These are phyloP conservation scores for Piaya cayana DNA, from an alignment of 2,113 vertebrate species.

Conservation along the genomic window DNA sequence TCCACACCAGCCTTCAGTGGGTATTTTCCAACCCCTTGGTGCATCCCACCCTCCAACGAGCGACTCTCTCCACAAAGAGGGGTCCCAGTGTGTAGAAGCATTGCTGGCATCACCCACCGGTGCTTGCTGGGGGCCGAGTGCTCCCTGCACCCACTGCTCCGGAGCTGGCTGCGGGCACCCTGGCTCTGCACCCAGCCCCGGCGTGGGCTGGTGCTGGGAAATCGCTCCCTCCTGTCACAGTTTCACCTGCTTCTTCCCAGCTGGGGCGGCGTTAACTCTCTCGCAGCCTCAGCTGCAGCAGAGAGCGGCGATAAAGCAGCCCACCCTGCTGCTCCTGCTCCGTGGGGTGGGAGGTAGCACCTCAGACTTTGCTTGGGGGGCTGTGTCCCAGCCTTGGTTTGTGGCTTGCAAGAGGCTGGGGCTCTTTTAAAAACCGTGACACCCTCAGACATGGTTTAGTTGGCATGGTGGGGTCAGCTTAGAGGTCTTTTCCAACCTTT, in stretches of 20 bases:
- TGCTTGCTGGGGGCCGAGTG: neutral
- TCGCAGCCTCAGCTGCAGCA: neutral
- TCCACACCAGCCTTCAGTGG: neutral
- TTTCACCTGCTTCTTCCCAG: neutral
- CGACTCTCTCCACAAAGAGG: neutral
- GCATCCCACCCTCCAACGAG: neutral
- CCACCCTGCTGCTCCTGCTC: neutral
- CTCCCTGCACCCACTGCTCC: neutral
- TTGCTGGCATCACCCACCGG: rapidly evolving
- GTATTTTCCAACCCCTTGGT: neutral
- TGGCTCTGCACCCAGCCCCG: neutral
- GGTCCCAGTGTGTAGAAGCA: neutral
- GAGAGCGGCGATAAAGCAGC: neutral
- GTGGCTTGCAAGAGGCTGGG: neutral
- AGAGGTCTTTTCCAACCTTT: no score
- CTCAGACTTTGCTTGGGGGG: neutral
- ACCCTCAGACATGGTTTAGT: no score
- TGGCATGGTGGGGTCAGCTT: no score
- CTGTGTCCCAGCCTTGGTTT: rapidly evolving
- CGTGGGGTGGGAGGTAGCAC: neutral
- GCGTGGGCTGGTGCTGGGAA: neutral
- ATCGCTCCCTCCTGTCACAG: neutral
- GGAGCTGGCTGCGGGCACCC: neutral
- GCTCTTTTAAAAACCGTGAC: no score
- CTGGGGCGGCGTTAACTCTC: neutral